Conservation (phyloP, 2,113 vertebrate species). For the Sylvia atricapilla region DNA sequence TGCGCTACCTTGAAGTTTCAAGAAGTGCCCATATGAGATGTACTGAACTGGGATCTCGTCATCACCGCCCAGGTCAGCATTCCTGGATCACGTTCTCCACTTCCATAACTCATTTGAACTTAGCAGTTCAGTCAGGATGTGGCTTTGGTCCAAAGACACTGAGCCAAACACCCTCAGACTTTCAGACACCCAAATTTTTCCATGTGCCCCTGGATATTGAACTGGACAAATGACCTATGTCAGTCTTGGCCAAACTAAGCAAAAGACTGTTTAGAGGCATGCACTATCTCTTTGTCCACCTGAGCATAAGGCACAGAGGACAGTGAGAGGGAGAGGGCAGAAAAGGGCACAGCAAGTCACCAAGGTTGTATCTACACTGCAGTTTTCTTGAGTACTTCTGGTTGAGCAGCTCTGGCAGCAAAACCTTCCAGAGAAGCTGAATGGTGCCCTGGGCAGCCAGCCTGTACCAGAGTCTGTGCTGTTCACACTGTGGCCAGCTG, state of each 20-base stretch:
- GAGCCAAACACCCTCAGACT: neutral
- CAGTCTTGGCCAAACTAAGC: neutral
- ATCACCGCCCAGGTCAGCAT: neutral
- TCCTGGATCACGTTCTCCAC: neutral
- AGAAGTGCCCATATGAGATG: neutral
- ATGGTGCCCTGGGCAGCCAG: neutral
- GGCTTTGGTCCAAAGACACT: neutral
- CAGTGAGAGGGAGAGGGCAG: neutral
- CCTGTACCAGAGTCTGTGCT: neutral
- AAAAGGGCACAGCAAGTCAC: neutral
- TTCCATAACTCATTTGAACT: neutral
- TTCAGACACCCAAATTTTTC: neutral
- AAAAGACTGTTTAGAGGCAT: neutral
- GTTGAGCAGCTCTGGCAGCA: neutral
- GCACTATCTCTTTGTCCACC: neutral
- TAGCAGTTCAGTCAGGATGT: neutral
- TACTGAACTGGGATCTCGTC: neutral
- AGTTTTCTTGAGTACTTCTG: neutral
- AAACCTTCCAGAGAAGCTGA: neutral
- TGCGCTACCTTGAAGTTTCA: accelerated
- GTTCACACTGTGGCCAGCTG: neutral
- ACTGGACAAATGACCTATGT: neutral
- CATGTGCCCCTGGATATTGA: neutral
- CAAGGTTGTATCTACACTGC: neutral
- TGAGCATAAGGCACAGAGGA: neutral